Conservation (phyloP, 2,113 vertebrate species). For the Falcunculus frontatus region DNA sequence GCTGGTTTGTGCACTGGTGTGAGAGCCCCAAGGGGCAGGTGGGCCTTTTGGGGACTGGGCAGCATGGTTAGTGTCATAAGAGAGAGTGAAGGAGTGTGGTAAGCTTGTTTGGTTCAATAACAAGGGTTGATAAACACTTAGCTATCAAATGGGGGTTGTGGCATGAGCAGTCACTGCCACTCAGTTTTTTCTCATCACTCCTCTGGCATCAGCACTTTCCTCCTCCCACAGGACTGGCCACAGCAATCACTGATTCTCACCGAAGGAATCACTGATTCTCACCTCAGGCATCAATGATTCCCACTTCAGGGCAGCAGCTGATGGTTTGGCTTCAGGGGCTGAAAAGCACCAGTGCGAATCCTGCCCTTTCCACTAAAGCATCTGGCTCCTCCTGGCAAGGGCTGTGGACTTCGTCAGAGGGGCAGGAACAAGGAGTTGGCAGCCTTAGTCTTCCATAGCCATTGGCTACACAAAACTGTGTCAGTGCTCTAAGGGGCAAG, state of each 20-base stretch:
- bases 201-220: neutral
- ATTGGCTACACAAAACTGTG: neutral
- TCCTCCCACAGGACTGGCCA: neutral
- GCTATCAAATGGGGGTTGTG: neutral
- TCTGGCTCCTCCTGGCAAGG: slow-evolving; percentile 13
- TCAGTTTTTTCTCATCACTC: neutral
- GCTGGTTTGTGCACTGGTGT: neutral
- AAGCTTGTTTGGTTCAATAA: neutral
- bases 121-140: neutral
- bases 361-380: neutral
- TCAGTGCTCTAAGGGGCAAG: slow-evolving; percentile 28
- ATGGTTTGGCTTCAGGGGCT: neutral
- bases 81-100: neutral
- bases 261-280: neutral
- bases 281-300: neutral
- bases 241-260: neutral
- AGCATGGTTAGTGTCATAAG: neutral
- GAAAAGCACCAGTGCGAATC: fast-evolving
- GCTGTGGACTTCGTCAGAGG: neutral
- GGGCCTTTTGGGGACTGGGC: neutral
- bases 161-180: neutral
- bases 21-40: neutral
- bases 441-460: neutral
- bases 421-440: slow-evolving; percentile 13
- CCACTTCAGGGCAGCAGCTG: neutral